phyloP scores from a whole-genome alignment of 2,113 vertebrate genomes.

The Oreamnos americanus region DNA sequence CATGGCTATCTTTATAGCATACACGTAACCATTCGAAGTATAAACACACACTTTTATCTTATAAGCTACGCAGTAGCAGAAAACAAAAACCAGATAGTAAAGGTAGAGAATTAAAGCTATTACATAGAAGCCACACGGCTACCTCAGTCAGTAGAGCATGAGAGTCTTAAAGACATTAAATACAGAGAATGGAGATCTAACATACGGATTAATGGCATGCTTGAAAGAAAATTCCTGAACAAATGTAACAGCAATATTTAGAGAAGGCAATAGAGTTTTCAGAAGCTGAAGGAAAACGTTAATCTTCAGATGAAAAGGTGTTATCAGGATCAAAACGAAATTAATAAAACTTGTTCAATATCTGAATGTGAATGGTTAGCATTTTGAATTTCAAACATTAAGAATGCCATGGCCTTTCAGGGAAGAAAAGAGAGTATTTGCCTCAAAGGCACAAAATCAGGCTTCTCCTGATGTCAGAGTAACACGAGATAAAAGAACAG shows the following conservation, averaged over 20 bases:
- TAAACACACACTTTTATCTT: slow-evolving; percentile 78
- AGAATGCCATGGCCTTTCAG: neutral
- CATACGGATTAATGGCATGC: neutral
- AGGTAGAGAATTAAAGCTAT: neutral
- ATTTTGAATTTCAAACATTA: slow-evolving; percentile 23
- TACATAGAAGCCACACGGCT: neutral
- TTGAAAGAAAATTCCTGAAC: neutral
- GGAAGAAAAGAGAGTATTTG: neutral
- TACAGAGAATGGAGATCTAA: neutral
- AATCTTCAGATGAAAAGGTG: neutral
- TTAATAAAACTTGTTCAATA: neutral
- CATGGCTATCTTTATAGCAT: neutral
- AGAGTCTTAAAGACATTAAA: neutral
- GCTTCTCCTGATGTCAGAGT: neutral
- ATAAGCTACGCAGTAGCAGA: neutral
- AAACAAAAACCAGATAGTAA: neutral
- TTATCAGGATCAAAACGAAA: neutral
- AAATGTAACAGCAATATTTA: neutral
- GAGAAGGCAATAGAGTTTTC: neutral
- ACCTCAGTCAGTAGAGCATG: neutral
- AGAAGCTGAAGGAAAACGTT: neutral
- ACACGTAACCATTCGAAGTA: slow-evolving; percentile 75
- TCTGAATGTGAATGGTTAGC: neutral
- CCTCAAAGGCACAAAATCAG: neutral
- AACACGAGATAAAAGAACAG: neutral